phyloP scores from a whole-genome alignment of 2,113 vertebrate species.

The Sander lucioperca region DNA sequence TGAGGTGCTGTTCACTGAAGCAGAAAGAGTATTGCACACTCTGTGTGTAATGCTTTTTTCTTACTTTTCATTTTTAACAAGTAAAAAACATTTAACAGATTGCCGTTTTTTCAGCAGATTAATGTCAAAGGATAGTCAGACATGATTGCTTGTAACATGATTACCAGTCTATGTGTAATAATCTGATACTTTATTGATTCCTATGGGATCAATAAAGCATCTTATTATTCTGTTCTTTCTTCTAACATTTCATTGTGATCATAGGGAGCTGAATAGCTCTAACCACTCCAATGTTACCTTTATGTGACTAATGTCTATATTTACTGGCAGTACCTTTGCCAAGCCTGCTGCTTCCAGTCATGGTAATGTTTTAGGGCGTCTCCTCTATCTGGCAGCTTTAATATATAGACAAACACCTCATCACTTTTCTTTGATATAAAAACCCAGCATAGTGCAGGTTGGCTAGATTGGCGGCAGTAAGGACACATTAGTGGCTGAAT shows the following conservation, averaged over 20 bases:
- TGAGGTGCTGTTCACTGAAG: too few relatives aligned
- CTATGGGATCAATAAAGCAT: not conserved
- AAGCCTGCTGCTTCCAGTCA: not conserved
- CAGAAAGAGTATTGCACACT: too few relatives aligned
- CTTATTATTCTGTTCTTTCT: too few relatives aligned
- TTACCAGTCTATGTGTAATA: not conserved
- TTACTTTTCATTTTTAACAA: too few relatives aligned
- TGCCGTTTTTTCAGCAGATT: not conserved
- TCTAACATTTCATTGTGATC: not conserved
- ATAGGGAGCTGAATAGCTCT: not conserved
- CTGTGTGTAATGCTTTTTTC: too few relatives aligned
- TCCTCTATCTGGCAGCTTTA: not conserved
- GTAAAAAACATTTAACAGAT: not conserved
- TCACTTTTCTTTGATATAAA: constrained; percentile 38
- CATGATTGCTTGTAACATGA: not conserved
- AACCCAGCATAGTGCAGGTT: constrained; percentile 4
- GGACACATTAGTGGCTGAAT: constrained; percentile 23
- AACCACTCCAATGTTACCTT: not conserved
- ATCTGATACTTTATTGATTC: not conserved
- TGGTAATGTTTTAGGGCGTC: not conserved
- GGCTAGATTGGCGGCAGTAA: not conserved
- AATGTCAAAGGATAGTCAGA: not conserved
- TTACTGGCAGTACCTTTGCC: not conserved
- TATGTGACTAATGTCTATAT: not conserved
- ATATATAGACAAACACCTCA: not conserved